Percentiles rank a stretch among this genome's conserved stretches.
Evolutionary conservation across 2,113 vertebrate species (phyloP).

Genomic region (Suncus etruscus): DNA sequence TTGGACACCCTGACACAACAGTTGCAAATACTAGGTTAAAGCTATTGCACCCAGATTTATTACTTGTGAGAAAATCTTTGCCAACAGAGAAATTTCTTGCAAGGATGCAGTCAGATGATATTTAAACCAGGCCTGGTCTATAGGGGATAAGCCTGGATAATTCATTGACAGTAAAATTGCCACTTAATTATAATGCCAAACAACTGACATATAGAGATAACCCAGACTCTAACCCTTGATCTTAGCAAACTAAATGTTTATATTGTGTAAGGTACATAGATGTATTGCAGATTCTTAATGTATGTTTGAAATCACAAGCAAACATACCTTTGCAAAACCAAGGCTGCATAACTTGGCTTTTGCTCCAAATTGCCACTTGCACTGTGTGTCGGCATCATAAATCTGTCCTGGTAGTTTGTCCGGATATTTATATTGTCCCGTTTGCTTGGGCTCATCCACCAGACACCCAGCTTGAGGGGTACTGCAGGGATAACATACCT

Average conservation of each 20-base stretch:
- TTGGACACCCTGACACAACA: not conserved
- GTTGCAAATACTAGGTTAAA: not conserved
- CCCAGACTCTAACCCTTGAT: conserved; percentile 71
- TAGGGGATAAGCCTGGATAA: conserved; percentile 59
- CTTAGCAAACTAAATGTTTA: conserved; percentile 66
- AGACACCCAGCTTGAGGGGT: conserved; percentile 98
- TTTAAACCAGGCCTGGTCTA: conserved; percentile 58
- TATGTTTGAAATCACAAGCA: conserved; percentile 67
- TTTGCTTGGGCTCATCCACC: conserved; percentile 96
- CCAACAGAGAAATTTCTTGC: conserved; percentile 9
- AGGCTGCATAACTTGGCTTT: conserved; percentile 96
- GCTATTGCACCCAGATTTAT: not conserved
- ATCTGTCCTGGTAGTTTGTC: conserved; percentile 98
- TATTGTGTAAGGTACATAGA: conserved; percentile 60
- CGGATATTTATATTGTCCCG: conserved; percentile 96
- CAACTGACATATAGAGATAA: conserved; percentile 82
- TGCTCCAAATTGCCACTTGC: conserved; percentile 99
- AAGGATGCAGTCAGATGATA: conserved; percentile 28
- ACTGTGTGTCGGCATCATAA: conserved; percentile 97
- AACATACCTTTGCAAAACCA: conserved; percentile 95
- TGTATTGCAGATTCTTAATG: conserved; percentile 53
- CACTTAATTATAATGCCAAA: conserved; percentile 76
- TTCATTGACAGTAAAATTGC: conserved; percentile 66
- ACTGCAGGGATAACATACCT: conserved; percentile 87
- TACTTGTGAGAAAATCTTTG: conserved; percentile 32